Conservation (phyloP, 2,113 vertebrate species). For the Elgaria multicarinata region DNA sequence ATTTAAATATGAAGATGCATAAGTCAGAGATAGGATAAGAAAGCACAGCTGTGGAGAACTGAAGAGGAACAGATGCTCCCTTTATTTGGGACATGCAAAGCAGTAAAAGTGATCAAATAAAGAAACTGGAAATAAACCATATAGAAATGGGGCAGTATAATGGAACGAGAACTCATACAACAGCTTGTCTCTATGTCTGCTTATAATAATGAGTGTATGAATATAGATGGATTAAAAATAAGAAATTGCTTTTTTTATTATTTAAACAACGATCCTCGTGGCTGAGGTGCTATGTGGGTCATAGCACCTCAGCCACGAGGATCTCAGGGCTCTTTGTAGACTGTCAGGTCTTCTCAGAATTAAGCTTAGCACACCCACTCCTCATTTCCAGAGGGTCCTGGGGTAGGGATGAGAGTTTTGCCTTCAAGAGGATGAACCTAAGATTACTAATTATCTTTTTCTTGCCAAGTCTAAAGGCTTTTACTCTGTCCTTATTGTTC, state of each 20-base stretch:
- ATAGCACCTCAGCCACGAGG: background rate
- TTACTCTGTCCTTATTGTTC: too few relatives aligned
- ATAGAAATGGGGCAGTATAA: slow-evolving; percentile 9
- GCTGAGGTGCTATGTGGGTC: too few relatives aligned
- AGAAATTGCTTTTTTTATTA: background rate
- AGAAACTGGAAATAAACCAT: background rate
- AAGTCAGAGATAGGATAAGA: background rate
- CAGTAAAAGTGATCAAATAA: slow-evolving; percentile 21
- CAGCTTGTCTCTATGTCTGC: background rate
- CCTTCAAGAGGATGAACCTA: too few relatives aligned
- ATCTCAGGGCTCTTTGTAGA: background rate
- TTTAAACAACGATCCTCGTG: background rate
- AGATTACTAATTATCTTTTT: too few relatives aligned
- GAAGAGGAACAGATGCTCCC: background rate
- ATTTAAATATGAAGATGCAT: background rate
- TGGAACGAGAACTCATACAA: background rate
- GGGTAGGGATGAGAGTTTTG: background rate
- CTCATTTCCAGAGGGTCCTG: background rate
- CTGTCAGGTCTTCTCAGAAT: background rate
- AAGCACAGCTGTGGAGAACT: background rate
- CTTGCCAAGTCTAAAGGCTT: too few relatives aligned
- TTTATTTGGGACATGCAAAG: slow-evolving; percentile 21
- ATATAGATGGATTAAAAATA: background rate
- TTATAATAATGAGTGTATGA: background rate
- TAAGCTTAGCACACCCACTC: too few relatives aligned